phyloP scores from a whole-genome alignment of 1,140 invertebrate species.

The Pseudomyrmex dendroicus region DNA sequence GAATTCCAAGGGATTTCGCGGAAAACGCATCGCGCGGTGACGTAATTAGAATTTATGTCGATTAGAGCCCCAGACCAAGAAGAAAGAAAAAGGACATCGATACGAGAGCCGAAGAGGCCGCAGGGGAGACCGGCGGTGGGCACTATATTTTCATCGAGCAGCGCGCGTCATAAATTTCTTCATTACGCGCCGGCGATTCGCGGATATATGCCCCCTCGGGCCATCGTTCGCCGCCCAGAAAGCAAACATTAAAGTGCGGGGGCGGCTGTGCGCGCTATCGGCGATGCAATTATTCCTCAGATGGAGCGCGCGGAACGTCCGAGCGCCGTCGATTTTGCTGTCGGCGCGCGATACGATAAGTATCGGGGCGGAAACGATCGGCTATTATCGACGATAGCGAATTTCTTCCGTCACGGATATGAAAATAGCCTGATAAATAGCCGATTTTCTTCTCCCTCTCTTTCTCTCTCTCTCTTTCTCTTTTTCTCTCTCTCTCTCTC shows the following conservation, averaged over 20 bases:
- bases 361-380: constrained; percentile 41
- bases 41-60: constrained; percentile 67
- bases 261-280: constrained; percentile 55
- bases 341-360: constrained; percentile 39
- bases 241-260: constrained; percentile 55
- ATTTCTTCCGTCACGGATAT: background rate
- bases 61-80: constrained; percentile 30
- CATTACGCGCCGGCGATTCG: constrained; percentile 41
- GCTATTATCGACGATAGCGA: background rate
- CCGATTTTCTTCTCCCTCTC: too few relatives aligned
- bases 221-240: constrained; percentile 25
- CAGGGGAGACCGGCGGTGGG: background rate
- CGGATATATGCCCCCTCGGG: constrained; percentile 15
- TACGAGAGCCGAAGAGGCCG: background rate
- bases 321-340: constrained; percentile 50
- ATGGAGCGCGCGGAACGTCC: constrained; percentile 43
- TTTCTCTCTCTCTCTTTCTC: background rate
- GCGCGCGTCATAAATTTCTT: constrained; percentile 63
- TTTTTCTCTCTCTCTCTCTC: background rate
- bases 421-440: too few relatives aligned
- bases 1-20: constrained; percentile 54
- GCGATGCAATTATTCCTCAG: constrained; percentile 66
- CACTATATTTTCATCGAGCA: constrained; percentile 57
- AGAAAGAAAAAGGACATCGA: constrained; percentile 7
- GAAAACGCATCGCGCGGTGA: constrained; percentile 11